Evolutionary conservation across 2,113 vertebrate genomes (phyloP).

Genomic region (Felis chaus): DNA sequence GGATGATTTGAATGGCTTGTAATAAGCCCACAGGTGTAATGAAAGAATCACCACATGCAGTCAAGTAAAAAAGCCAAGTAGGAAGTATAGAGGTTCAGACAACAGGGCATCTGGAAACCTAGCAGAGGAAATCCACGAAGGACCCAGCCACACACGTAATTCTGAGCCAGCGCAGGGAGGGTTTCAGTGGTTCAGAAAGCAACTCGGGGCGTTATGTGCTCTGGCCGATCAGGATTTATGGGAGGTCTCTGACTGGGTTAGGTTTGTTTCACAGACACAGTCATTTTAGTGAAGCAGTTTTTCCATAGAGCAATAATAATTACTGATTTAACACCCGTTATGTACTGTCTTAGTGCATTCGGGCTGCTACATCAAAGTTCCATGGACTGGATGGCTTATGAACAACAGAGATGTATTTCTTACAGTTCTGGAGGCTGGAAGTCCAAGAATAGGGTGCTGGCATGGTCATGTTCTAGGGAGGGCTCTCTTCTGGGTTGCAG

Average conservation of each 20-base stretch:
- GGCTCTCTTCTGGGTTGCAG: neutral
- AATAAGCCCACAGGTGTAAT: neutral
- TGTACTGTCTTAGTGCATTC: neutral
- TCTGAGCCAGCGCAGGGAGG: neutral
- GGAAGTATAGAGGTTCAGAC: neutral
- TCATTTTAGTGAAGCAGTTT: neutral
- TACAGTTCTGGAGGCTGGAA: neutral
- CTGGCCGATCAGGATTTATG: accelerated
- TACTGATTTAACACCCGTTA: neutral
- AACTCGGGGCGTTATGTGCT: accelerated
- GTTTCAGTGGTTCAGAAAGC: neutral
- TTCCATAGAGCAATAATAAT: neutral
- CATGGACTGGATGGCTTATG: neutral
- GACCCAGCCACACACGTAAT: neutral
- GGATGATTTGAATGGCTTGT: neutral
- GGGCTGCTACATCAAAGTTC: neutral
- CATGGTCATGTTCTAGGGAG: neutral
- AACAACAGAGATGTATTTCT: neutral
- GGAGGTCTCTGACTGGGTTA: neutral
- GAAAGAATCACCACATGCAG: neutral
- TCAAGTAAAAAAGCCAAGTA: neutral
- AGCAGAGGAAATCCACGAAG: neutral
- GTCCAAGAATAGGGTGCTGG: neutral
- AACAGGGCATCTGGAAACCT: neutral
- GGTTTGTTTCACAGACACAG: neutral